These are phyloP conservation scores for Dasypus novemcinctus DNA, from an alignment of 2,113 vertebrate species.

Conservation along the genomic window DNA sequence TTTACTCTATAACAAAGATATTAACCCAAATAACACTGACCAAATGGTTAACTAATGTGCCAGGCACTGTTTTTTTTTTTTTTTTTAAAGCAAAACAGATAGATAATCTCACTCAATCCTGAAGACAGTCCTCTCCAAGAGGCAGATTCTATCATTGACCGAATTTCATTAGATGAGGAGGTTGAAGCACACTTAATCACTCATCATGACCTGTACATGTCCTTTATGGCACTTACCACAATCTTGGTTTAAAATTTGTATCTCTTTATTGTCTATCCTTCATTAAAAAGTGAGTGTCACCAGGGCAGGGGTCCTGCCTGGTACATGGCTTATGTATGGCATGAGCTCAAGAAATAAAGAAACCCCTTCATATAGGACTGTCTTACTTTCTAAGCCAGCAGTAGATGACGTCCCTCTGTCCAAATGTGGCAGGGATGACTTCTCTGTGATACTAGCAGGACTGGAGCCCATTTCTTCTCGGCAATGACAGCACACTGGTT, in stretches of 20 bases:
- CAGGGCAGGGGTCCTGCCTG: too few relatives aligned
- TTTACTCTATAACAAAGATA: not conserved
- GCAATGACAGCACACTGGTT: not conserved
- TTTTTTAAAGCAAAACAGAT: not conserved
- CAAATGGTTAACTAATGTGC: not conserved
- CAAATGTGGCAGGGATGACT: not conserved
- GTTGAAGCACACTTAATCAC: not conserved
- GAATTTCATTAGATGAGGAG: not conserved
- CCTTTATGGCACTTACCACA: not conserved
- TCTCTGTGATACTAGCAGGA: not conserved
- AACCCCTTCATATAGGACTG: not conserved
- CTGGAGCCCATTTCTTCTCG: not conserved
- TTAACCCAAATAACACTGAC: not conserved
- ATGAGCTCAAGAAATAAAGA: not conserved
- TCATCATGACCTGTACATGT: not conserved
- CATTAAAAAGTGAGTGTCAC: not conserved
- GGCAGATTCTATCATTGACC: not conserved
- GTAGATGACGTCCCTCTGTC: not conserved
- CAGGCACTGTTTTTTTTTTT: not conserved
- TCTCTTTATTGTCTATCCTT: not conserved
- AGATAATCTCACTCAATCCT: not conserved
- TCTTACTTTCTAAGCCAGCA: not conserved
- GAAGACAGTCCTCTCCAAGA: not conserved
- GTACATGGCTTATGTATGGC: not conserved
- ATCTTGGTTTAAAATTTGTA: not conserved